These are phyloP conservation scores for Sinocyclocheilus grahami DNA, from an alignment of 2,113 vertebrate species.

Conservation along the genomic window DNA sequence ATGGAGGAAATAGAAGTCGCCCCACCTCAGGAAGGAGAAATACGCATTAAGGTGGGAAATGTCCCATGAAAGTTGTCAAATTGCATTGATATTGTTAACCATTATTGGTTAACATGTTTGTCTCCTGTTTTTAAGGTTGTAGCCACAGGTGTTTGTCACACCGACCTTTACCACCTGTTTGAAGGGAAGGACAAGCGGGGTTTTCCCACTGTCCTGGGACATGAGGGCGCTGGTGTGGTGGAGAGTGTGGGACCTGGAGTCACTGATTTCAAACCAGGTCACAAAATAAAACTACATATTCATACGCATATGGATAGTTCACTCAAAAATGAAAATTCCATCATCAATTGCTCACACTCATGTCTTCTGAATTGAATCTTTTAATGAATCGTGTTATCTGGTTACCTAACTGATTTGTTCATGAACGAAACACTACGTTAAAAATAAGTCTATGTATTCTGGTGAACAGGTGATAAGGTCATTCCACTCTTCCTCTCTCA, in stretches of 20 bases:
- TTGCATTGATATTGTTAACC: neutral
- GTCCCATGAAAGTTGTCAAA: neutral
- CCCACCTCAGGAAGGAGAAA: constrained; percentile 81
- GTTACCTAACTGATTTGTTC: neutral
- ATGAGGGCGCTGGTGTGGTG: constrained; percentile 84
- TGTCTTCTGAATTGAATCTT: neutral
- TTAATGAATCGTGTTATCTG: neutral
- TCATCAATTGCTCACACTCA: neutral
- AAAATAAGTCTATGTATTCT: neutral
- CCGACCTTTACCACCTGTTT: constrained; percentile 77
- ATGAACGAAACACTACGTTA: neutral
- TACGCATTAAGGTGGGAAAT: constrained; percentile 82
- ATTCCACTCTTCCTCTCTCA: constrained; percentile 81
- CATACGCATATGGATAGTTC: neutral
- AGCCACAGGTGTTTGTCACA: constrained; percentile 81
- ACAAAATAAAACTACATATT: neutral
- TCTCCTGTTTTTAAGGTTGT: constrained; percentile 74
- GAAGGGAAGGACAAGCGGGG: constrained; percentile 69
- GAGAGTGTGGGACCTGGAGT: constrained; percentile 85
- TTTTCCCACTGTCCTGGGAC: constrained; percentile 83
- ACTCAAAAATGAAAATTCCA: neutral
- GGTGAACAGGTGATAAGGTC: constrained; percentile 82
- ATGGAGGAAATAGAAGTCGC: constrained; percentile 87
- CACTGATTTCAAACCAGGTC: constrained; percentile 81
- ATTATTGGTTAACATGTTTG: neutral